Percentiles rank a stretch among this genome's conserved stretches.
These are phyloP conservation scores for Aulostomus chinensis DNA, from an alignment of 2,797 vertebrate species.

Conservation along the genomic window DNA sequence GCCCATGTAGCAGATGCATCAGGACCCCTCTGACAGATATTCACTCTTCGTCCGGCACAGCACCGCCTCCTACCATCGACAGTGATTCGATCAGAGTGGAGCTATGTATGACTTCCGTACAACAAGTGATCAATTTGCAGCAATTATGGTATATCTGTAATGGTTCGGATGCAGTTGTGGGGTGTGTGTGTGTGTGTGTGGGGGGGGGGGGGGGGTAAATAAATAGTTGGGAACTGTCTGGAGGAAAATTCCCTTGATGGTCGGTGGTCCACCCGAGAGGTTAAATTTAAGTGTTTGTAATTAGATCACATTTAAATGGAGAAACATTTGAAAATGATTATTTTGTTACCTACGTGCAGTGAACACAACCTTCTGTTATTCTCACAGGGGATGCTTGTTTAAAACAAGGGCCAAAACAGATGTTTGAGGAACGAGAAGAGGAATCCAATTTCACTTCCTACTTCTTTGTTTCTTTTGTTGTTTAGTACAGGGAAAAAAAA, in stretches of 20 bases:
- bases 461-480: slow-evolving; percentile 68
- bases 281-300: slow-evolving; percentile 73
- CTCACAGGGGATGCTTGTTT: slow-evolving; percentile 75
- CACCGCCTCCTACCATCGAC: slow-evolving; percentile 81
- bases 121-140: slow-evolving; percentile 91
- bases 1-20: slow-evolving; percentile 81
- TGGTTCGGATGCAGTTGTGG: slow-evolving; percentile 41
- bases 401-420: slow-evolving; percentile 73
- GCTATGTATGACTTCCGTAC: slow-evolving; percentile 90
- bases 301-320: slow-evolving; percentile 74
- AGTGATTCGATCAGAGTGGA: slow-evolving; percentile 81
- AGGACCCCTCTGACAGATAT: slow-evolving; percentile 81
- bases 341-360: slow-evolving; percentile 73
- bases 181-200: not conserved
- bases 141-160: slow-evolving; percentile 82
- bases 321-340: slow-evolving; percentile 81
- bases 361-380: slow-evolving; percentile 64
- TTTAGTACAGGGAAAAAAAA: slow-evolving; percentile 67
- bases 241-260: slow-evolving; percentile 57
- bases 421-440: slow-evolving; percentile 65
- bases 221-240: slow-evolving; percentile 61
- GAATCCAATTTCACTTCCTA: slow-evolving; percentile 78
- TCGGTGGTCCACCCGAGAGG: slow-evolving; percentile 65
- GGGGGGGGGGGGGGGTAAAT: slow-evolving; percentile 74
- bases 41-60: slow-evolving; percentile 76